phyloP scores from a whole-genome alignment of 2,888 invertebrate species.

The Elgonia sp. region DNA sequence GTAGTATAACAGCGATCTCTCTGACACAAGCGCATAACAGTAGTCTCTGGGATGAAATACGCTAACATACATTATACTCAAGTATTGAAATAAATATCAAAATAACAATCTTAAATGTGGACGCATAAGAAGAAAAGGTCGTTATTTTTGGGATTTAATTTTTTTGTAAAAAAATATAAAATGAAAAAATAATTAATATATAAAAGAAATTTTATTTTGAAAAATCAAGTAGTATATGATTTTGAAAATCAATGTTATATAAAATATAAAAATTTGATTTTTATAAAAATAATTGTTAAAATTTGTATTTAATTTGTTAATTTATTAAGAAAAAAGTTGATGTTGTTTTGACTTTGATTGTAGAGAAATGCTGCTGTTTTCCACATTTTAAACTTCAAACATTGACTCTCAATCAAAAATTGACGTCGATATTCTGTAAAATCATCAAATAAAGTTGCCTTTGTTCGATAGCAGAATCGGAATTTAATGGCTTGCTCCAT shows the following conservation, averaged over 20 bases:
- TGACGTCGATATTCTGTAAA: constrained; percentile 25
- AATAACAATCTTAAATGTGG: constrained; percentile 46
- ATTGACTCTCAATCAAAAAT: constrained; percentile 30
- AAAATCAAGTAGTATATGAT: not conserved
- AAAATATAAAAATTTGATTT: too few relatives aligned
- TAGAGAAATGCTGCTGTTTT: not conserved
- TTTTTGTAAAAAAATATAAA: not conserved
- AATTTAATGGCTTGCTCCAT: constrained; percentile 31
- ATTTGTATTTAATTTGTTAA: too few relatives aligned
- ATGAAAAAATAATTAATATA: not conserved
- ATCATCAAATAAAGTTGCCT: constrained; percentile 31
- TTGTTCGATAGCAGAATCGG: constrained; percentile 22
- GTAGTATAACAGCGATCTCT: too few relatives aligned
- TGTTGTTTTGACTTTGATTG: not conserved
- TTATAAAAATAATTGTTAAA: too few relatives aligned
- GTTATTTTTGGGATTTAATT: constrained; percentile 22
- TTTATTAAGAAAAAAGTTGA: not conserved
- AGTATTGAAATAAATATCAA: constrained; percentile 54
- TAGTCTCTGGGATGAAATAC: constrained; percentile 59
- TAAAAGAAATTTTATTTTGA: not conserved
- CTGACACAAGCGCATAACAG: constrained; percentile 73
- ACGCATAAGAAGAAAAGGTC: not conserved
- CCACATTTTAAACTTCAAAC: constrained; percentile 20
- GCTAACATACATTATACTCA: constrained; percentile 47
- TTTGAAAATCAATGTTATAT: too few relatives aligned